phyloP scores from a whole-genome alignment of 2,888 invertebrate species.

The Hemistola chrysoprasaria region DNA sequence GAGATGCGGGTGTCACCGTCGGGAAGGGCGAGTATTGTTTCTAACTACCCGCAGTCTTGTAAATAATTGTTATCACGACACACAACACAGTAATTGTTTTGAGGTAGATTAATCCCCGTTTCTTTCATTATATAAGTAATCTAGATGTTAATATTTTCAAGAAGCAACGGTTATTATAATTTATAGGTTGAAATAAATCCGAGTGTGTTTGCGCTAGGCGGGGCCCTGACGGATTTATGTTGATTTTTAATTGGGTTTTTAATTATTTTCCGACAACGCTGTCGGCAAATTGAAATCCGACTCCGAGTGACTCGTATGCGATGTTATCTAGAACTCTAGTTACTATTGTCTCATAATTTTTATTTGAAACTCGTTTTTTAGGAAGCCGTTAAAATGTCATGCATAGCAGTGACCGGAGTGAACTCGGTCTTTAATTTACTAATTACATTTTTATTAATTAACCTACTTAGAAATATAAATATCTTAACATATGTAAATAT shows the following conservation, averaged over 20 bases:
- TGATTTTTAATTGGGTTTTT: slow-evolving; percentile 75
- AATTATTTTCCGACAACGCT: slow-evolving; percentile 76
- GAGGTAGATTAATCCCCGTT: too few species aligned
- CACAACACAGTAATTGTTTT: too few species aligned
- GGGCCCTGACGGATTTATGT: slow-evolving; percentile 73
- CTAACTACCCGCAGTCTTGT: too few species aligned
- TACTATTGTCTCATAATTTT: slow-evolving; percentile 13
- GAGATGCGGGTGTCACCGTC: too few species aligned
- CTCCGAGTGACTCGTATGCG: neutral
- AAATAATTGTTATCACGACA: too few species aligned
- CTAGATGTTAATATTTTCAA: too few species aligned
- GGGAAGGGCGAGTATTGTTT: too few species aligned
- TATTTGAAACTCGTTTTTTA: slow-evolving; percentile 13
- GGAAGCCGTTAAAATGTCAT: slow-evolving; percentile 21
- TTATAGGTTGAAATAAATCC: slow-evolving; percentile 56
- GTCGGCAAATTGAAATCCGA: slow-evolving; percentile 66
- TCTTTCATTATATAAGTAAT: too few species aligned
- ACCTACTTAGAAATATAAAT: too few species aligned
- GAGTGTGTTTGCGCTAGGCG: slow-evolving; percentile 65
- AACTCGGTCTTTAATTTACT: slow-evolving; percentile 5
- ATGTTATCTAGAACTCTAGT: slow-evolving; percentile 4
- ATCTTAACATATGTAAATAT: too few species aligned
- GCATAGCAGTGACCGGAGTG: slow-evolving; percentile 25
- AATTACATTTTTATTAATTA: too few species aligned
- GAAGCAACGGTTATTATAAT: slow-evolving; percentile 27